phyloP scores from a whole-genome alignment of 2,797 vertebrate genomes.

The Takifugu ocellatus region DNA sequence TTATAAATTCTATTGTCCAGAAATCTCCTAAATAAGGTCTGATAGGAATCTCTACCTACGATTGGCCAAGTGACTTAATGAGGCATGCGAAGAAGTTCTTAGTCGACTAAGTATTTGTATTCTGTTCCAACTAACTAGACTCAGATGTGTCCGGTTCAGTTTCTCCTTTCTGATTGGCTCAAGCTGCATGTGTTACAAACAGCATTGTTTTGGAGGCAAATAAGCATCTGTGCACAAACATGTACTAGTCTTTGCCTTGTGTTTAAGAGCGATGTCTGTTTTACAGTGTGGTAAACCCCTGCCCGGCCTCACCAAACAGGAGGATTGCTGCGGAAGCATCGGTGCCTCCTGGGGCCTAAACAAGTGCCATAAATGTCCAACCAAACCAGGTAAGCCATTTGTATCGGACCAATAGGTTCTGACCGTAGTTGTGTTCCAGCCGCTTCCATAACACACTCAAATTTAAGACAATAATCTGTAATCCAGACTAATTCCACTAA shows the following conservation, averaged over 20 bases:
- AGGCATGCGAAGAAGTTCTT: slow-evolving; percentile 43
- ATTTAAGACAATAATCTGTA: slow-evolving; percentile 1
- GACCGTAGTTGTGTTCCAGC: slow-evolving; percentile 23
- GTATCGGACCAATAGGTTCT: slow-evolving; percentile 23
- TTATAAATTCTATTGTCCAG: slow-evolving; percentile 49
- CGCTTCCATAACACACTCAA: slow-evolving; percentile 31
- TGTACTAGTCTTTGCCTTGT: slow-evolving; percentile 38
- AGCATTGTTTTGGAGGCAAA: slow-evolving; percentile 25
- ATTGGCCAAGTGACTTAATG: slow-evolving; percentile 60
- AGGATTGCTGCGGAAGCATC: slow-evolving; percentile 93
- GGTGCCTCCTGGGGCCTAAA: slow-evolving; percentile 89
- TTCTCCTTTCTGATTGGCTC: slow-evolving; percentile 37
- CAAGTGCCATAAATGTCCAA: slow-evolving; percentile 82
- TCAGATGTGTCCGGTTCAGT: slow-evolving; percentile 63
- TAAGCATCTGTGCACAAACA: slow-evolving; percentile 38
- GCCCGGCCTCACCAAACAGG: slow-evolving; percentile 85
- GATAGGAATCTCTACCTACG: slow-evolving; percentile 53
- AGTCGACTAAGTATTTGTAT: slow-evolving; percentile 47
- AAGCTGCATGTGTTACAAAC: slow-evolving; percentile 23
- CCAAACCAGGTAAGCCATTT: slow-evolving; percentile 84
- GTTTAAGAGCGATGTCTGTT: slow-evolving; percentile 67
- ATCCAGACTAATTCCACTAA: slow-evolving; percentile 27
- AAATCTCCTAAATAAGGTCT: slow-evolving; percentile 46
- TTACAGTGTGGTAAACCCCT: slow-evolving; percentile 88
- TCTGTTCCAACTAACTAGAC: slow-evolving; percentile 48